These are phyloP conservation scores for Sebastolobus altivelis DNA, from an alignment of 2,797 vertebrate genomes.

Conservation along the genomic window DNA sequence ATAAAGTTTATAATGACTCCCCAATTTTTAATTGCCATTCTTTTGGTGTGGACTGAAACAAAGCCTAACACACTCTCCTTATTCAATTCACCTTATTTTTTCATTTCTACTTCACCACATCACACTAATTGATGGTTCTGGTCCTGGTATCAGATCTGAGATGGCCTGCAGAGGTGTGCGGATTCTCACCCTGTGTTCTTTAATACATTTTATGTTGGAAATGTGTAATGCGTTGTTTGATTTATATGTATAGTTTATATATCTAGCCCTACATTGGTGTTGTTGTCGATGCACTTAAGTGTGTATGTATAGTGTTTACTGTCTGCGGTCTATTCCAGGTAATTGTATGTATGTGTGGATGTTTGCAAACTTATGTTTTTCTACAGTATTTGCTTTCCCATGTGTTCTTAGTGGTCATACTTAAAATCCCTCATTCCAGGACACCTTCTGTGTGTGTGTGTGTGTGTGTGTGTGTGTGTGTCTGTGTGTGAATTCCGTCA, in stretches of 20 bases:
- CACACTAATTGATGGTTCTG: background rate
- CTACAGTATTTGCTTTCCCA: background rate
- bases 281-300: background rate
- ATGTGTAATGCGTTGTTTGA: background rate
- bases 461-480: constrained; percentile 5
- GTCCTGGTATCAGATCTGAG: background rate
- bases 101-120: background rate
- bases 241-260: background rate
- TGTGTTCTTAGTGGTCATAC: background rate
- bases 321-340: background rate
- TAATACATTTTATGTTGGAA: background rate
- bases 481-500: constrained; percentile 25
- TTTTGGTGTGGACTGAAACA: background rate
- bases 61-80: background rate
- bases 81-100: background rate
- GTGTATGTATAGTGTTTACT: background rate
- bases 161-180: background rate
- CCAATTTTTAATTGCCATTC: background rate
- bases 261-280: rapidly evolving
- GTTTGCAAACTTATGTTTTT: background rate
- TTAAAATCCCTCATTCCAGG: too few relatives aligned
- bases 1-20: background rate
- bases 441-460: background rate
- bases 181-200: background rate
- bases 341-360: background rate